Conservation (phyloP, 2,797 vertebrate species). For the Threskiornis aethiopicus region DNA sequence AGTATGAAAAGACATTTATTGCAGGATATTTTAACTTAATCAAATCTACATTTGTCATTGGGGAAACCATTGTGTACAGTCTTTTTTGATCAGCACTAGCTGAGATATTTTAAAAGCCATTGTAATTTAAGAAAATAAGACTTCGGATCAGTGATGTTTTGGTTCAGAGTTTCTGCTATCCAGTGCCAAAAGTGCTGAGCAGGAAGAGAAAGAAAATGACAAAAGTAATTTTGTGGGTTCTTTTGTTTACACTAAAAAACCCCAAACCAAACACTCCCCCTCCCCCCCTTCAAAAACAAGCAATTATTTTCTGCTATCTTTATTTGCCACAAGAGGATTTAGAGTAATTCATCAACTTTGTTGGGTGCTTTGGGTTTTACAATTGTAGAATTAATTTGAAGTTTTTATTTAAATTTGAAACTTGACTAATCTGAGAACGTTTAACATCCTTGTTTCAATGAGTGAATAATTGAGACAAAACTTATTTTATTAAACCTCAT, state of each 20-base stretch:
- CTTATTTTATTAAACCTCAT: neutral
- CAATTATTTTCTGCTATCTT: constrained; percentile 1
- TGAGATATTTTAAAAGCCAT: neutral
- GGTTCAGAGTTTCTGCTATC: neutral
- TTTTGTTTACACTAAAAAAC: neutral
- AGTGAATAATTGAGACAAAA: neutral
- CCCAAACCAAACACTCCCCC: neutral
- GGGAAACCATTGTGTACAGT: neutral
- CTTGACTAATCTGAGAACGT: neutral
- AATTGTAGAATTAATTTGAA: constrained; percentile 12
- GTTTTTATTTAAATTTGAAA: constrained; percentile 24
- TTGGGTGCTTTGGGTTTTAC: neutral
- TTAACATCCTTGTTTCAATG: neutral
- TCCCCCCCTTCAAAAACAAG: neutral
- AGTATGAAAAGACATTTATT: neutral
- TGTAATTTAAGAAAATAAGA: neutral
- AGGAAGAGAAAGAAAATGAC: neutral
- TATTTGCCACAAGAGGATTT: neutral
- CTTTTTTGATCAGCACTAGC: neutral
- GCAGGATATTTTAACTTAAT: neutral
- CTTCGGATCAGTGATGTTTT: neutral
- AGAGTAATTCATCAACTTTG: neutral
- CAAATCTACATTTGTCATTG: neutral
- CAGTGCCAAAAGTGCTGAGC: neutral
- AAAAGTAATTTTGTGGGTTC: neutral